A percentile compares a stretch with the other conserved stretches of the same genome.
These are phyloP conservation scores for Varecia variegata DNA, from an alignment of 2,797 vertebrate species.

Conservation along the genomic window DNA sequence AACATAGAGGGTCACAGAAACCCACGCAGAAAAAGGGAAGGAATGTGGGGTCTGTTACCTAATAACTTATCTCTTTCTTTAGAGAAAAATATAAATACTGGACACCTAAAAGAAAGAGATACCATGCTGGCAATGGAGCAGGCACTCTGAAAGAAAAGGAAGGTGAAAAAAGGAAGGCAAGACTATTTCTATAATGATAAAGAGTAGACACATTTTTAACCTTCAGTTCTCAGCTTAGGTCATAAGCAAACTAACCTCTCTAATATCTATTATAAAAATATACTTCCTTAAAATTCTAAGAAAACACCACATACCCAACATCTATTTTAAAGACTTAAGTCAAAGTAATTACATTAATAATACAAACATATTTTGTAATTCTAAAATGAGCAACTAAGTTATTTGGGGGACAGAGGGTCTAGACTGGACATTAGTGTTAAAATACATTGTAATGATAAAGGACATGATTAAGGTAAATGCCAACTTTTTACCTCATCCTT, in stretches of 20 bases:
- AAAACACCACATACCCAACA: background rate
- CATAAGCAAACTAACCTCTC: background rate
- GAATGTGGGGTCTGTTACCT: background rate
- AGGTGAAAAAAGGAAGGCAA: background rate
- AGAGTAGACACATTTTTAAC: background rate
- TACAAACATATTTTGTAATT: background rate
- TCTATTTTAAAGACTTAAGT: conserved; percentile 7
- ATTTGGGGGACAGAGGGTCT: background rate
- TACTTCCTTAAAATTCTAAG: background rate
- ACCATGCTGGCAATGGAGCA: background rate
- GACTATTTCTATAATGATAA: background rate
- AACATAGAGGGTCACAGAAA: background rate
- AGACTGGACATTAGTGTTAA: background rate
- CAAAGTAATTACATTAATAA: background rate
- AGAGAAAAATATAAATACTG: background rate
- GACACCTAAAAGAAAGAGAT: background rate
- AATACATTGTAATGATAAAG: background rate
- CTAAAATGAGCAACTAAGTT: conserved; percentile 23
- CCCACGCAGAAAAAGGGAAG: background rate
- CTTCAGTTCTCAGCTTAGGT: background rate
- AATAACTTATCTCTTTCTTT: background rate
- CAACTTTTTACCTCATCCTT: background rate
- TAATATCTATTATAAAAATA: background rate
- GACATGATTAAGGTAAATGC: background rate
- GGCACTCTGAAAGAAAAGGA: background rate